Percentiles rank a stretch among this genome's conserved stretches.
phyloP scores from a whole-genome alignment of 2,113 vertebrate species.

The human region GRCh38 chr1:4027001-4027500 shows the following conservation, averaged over 20 bases:
- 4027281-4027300: background rate
- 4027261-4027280: accelerated
- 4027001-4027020: background rate
- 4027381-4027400: constrained; percentile 12
- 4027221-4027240: background rate
- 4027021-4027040: accelerated
- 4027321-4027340: background rate
- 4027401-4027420: background rate
- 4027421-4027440: constrained; percentile 20
- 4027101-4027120: accelerated
- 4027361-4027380: background rate
- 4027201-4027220: background rate
- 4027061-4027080: background rate
- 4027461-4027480: accelerated
- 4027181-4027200: background rate
- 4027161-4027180: too few relatives aligned
- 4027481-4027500: background rate
- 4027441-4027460: background rate
- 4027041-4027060: background rate
- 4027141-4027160: accelerated
- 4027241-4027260: accelerated
- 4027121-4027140: background rate
- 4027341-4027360: background rate
- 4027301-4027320: background rate
- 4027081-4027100: background rate